phyloP scores from a whole-genome alignment of 2,888 invertebrate species.

The Corbicula japonica region DNA sequence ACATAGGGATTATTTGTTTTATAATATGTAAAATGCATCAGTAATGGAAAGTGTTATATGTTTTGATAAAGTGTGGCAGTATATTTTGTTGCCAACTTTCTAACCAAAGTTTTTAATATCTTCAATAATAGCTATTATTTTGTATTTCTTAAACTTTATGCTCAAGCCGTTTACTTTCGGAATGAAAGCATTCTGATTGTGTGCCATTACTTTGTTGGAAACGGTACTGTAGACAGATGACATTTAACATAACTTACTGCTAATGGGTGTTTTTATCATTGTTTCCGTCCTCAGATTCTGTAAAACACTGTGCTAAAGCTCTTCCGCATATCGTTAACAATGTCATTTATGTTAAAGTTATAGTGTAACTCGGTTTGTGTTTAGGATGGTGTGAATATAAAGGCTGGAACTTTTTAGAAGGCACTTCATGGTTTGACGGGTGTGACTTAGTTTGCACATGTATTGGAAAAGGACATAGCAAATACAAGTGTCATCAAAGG shows the following conservation, averaged over 20 bases:
- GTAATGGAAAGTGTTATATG: background rate
- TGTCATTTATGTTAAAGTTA: background rate
- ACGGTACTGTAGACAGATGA: background rate
- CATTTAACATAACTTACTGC: background rate
- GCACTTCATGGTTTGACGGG: constrained; percentile 37
- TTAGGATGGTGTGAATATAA: constrained; percentile 35
- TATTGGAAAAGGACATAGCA: constrained; percentile 29
- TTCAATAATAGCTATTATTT: too few relatives aligned
- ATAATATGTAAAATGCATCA: background rate
- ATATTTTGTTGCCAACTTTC: too few relatives aligned
- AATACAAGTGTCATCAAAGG: constrained; percentile 35
- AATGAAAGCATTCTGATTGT: background rate
- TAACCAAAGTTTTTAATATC: too few relatives aligned
- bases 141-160: too few relatives aligned
- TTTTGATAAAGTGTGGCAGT: background rate
- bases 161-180: too few relatives aligned
- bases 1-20: background rate
- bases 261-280: background rate
- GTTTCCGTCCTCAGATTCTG: background rate
- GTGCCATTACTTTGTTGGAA: background rate
- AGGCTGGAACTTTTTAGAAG: constrained; percentile 19
- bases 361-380: background rate
- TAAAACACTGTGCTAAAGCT: background rate
- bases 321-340: background rate
- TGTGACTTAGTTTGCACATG: constrained; percentile 34